These are phyloP conservation scores for Halocynthia aurantium DNA, from an alignment of 23 tunicate genomes.

Conservation along the genomic window DNA sequence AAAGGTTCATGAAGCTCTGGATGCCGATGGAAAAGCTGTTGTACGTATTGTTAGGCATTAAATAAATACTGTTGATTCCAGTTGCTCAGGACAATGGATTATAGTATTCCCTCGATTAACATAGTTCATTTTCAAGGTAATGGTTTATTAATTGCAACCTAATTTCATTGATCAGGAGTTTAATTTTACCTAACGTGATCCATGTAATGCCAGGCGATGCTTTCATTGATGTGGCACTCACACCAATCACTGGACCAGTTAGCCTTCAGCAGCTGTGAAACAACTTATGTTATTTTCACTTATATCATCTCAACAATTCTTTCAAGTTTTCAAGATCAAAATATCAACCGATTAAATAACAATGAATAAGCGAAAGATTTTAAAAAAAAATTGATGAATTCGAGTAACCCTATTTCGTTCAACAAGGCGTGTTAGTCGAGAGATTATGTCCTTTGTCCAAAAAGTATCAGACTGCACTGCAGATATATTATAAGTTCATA, in stretches of 20 bases:
- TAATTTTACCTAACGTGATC: too few relatives aligned
- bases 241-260: too few relatives aligned
- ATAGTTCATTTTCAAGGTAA: not conserved
- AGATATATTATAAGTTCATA: not conserved
- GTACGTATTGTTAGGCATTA: conserved; percentile 22
- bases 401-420: too few relatives aligned
- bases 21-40: conserved; percentile 39
- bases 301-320: too few relatives aligned
- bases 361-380: not conserved
- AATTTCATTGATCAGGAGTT: not conserved
- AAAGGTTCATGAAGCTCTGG: conserved; percentile 30
- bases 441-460: too few relatives aligned
- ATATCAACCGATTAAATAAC: too few relatives aligned
- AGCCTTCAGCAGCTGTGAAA: too few relatives aligned
- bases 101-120: not conserved
- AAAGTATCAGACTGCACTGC: not conserved
- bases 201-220: too few relatives aligned
- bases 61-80: not conserved
- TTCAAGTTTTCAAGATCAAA: too few relatives aligned
- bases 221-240: too few relatives aligned
- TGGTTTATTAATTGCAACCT: not conserved
- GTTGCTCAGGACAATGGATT: not conserved
- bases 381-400: not conserved
- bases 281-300: too few relatives aligned
- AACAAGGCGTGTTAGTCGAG: too few relatives aligned